These are phyloP conservation scores for Toxotes lorentzi DNA, from an alignment of 2,797 vertebrate genomes.

Conservation along the genomic window DNA sequence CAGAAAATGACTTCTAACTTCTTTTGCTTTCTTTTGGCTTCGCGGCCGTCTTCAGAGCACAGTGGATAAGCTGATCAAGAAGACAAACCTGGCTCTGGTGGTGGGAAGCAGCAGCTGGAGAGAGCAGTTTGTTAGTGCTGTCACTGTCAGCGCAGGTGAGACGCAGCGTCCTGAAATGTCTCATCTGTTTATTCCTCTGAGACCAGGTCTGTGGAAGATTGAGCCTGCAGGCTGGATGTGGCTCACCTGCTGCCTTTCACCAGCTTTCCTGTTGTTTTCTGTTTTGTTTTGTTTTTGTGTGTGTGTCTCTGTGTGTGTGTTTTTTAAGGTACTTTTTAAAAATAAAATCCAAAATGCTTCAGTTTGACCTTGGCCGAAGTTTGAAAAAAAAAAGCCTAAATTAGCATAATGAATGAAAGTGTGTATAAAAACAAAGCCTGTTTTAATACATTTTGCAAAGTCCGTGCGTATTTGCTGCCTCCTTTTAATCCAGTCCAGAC, in stretches of 20 bases:
- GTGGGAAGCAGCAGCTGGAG: constrained; percentile 93
- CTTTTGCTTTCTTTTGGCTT: constrained; percentile 27
- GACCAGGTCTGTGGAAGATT: constrained; percentile 42
- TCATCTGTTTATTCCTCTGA: constrained; percentile 51
- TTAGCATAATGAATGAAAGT: constrained; percentile 31
- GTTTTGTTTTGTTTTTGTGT: neutral
- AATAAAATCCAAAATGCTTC: constrained; percentile 27
- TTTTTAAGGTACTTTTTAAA: neutral
- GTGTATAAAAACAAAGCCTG: constrained; percentile 31
- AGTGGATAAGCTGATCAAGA: constrained; percentile 93
- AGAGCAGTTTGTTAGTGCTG: constrained; percentile 92
- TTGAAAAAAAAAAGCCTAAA: constrained; percentile 4
- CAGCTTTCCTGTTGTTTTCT: neutral
- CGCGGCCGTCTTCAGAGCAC: constrained; percentile 84
- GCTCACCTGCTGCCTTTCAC: constrained; percentile 43
- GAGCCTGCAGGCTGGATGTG: constrained; percentile 27
- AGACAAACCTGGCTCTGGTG: constrained; percentile 91
- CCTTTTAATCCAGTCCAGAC: constrained; percentile 22
- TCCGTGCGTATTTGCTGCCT: constrained; percentile 41
- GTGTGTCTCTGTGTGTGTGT: neutral
- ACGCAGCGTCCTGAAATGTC: constrained; percentile 33
- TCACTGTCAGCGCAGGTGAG: constrained; percentile 92
- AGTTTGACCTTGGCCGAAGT: constrained; percentile 13
- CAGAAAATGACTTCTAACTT: neutral
- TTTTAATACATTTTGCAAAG: constrained; percentile 28